phyloP scores from a whole-genome alignment of 2,113 vertebrate genomes.

The Diadophis punctatus region DNA sequence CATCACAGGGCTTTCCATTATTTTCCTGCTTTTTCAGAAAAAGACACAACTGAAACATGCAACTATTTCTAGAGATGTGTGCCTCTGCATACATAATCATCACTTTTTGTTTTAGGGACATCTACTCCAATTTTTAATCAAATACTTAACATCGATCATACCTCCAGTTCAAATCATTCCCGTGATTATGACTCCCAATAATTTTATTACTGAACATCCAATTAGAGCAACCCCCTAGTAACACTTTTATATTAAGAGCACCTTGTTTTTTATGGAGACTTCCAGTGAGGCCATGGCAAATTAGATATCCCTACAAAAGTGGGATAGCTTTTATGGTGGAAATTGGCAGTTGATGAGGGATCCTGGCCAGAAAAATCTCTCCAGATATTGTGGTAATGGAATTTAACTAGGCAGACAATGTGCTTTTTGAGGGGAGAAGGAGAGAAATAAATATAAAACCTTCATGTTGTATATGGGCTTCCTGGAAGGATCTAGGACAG shows the following conservation, averaged over 20 bases:
- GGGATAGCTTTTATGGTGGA: not conserved
- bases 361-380: not conserved
- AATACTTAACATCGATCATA: constrained; percentile 56
- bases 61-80: constrained; percentile 33
- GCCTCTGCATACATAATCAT: constrained; percentile 23
- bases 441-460: not conserved
- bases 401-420: not conserved
- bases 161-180: constrained; percentile 31
- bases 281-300: not conserved
- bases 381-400: not conserved
- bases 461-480: not conserved
- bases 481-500: not conserved
- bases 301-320: not conserved
- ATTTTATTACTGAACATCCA: constrained; percentile 60
- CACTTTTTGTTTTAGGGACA: constrained; percentile 42
- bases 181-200: constrained; percentile 38
- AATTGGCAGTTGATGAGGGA: not conserved
- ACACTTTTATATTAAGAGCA: constrained; percentile 66
- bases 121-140: constrained; percentile 41
- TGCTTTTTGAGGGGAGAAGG: not conserved
- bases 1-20: not conserved
- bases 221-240: constrained; percentile 62
- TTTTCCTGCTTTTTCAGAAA: not conserved
- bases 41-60: constrained; percentile 12
- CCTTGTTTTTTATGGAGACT: constrained; percentile 49